Conservation (phyloP, 2,797 vertebrate genomes). For the Leptatherina wallacei region DNA sequence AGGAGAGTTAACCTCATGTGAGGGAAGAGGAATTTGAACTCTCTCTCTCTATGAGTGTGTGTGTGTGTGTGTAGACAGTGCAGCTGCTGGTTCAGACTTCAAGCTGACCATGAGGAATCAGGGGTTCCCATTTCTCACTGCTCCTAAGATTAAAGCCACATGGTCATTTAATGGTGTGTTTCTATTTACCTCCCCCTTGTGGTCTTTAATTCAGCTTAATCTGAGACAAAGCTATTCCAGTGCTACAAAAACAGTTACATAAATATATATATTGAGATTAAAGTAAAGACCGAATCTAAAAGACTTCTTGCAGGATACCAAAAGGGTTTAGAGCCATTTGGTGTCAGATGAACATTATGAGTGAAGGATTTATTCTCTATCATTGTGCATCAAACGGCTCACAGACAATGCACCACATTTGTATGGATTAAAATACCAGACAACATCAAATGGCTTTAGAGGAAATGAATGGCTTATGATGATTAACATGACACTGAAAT, state of each 20-base stretch:
- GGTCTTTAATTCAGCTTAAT: not conserved
- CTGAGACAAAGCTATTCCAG: slow-evolving; percentile 4
- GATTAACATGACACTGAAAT: slow-evolving; percentile 30
- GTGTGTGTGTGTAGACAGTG: slow-evolving; percentile 26
- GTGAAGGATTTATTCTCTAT: slow-evolving; percentile 44
- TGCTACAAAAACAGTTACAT: not conserved
- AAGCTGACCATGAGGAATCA: slow-evolving; percentile 67
- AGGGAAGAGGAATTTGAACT: slow-evolving; percentile 66
- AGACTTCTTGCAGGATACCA: not conserved
- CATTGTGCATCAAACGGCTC: slow-evolving; percentile 29
- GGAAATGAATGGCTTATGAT: slow-evolving; percentile 17
- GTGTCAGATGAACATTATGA: slow-evolving; percentile 19
- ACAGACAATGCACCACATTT: slow-evolving; percentile 18
- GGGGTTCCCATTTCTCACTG: slow-evolving; percentile 58
- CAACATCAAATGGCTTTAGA: slow-evolving; percentile 19
- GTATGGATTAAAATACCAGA: slow-evolving; percentile 30
- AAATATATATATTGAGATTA: slow-evolving; percentile 1
- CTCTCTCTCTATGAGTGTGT: slow-evolving; percentile 18
- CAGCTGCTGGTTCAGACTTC: slow-evolving; percentile 67
- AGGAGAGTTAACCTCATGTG: slow-evolving; percentile 68
- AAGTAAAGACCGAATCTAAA: not conserved
- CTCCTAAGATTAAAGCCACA: slow-evolving; percentile 52
- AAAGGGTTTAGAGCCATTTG: not conserved
- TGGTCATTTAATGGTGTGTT: slow-evolving; percentile 36
- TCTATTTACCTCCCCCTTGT: slow-evolving; percentile 18